Conservation (phyloP, 2,113 vertebrate species). For the Shinisaurus crocodilurus region DNA sequence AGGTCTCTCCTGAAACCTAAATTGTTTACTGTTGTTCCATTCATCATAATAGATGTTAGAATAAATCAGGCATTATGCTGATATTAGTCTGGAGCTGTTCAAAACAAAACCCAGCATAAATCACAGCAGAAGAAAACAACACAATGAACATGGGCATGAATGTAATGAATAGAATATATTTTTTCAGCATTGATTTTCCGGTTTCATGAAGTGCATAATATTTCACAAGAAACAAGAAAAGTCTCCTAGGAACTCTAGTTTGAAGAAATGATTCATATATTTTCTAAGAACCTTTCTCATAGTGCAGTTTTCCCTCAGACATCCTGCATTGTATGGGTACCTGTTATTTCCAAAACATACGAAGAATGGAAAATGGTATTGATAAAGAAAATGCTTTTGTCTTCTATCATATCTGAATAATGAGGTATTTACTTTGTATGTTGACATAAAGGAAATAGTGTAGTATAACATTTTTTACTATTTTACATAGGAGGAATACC, state of each 20-base stretch:
- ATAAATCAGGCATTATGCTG: not conserved
- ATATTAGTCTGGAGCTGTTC: not conserved
- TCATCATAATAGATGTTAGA: not conserved
- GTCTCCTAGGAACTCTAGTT: not conserved
- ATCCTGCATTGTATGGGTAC: constrained; percentile 31
- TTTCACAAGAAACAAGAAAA: constrained; percentile 28
- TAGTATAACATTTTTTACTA: not conserved
- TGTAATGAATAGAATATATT: not conserved
- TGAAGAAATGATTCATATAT: constrained; percentile 2
- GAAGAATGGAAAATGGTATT: constrained; percentile 47
- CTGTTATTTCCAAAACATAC: constrained; percentile 34
- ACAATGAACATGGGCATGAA: not conserved
- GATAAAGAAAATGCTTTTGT: constrained; percentile 38
- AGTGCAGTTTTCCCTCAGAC: constrained; percentile 22
- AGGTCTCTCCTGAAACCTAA: not conserved
- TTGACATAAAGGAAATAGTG: not conserved
- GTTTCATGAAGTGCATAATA: constrained; percentile 32
- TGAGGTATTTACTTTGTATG: not conserved
- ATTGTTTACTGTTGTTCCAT: not conserved
- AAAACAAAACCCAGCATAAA: constrained; percentile 21
- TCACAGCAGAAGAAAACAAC: constrained; percentile 4
- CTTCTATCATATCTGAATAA: constrained; percentile 8
- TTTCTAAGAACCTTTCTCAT: constrained; percentile 41
- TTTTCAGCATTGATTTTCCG: constrained; percentile 43
- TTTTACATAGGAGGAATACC: not conserved